Evolutionary conservation across 2,113 vertebrate species (phyloP).

Genomic region (Mustela lutreola): DNA sequence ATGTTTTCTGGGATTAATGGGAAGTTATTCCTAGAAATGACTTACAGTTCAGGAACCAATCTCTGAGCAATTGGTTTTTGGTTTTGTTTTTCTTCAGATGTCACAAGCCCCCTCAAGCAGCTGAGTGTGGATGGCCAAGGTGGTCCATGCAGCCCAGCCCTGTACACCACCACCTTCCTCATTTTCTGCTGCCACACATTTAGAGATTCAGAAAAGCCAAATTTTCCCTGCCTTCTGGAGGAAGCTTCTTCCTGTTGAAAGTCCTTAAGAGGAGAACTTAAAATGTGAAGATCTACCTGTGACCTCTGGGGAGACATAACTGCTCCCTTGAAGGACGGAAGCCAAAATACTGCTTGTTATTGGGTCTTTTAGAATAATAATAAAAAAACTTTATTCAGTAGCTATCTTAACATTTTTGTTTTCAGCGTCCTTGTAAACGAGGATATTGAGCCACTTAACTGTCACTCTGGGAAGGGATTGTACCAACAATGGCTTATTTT

Average conservation of each 20-base stretch:
- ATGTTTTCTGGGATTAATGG: slow-evolving; percentile 65
- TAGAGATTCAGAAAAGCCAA: neutral
- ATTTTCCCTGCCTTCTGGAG: neutral
- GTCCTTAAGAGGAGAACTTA: neutral
- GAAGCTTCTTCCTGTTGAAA: neutral
- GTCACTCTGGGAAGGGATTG: neutral
- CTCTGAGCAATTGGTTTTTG: neutral
- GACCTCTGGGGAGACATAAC: neutral
- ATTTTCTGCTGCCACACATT: neutral
- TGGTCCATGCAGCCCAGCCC: neutral
- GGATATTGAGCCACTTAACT: neutral
- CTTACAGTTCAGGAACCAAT: slow-evolving; percentile 43
- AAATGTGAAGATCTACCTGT: neutral
- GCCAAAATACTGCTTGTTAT: neutral
- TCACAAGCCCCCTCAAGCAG: neutral
- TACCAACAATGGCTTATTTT: neutral
- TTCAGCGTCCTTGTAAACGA: neutral
- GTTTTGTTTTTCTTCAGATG: neutral
- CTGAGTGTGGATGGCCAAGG: too few species aligned
- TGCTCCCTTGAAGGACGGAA: neutral
- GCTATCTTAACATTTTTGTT: neutral
- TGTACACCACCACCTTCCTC: neutral
- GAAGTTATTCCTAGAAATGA: slow-evolving; percentile 63
- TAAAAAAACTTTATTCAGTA: neutral
- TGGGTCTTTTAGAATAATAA: neutral